These are phyloP conservation scores for Dreissena rostriformis DNA, from an alignment of 1,140 invertebrate genomes.

Conservation along the genomic window DNA sequence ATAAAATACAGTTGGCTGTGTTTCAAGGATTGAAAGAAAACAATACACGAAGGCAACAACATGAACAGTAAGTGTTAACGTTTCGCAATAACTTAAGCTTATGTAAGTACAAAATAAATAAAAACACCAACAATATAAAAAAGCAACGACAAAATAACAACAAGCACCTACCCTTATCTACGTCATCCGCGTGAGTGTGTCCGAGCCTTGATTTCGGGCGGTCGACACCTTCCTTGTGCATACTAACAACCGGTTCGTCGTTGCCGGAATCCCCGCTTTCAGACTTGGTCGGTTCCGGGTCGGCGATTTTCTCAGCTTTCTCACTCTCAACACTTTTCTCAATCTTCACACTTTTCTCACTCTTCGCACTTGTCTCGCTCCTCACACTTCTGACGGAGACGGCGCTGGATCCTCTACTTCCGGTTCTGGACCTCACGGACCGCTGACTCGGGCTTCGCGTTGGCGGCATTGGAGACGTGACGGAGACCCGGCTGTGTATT, in stretches of 20 bases:
- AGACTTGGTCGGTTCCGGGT: not conserved
- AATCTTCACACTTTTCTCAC: constrained; percentile 1
- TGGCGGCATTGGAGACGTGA: not conserved
- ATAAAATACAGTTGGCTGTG: not conserved
- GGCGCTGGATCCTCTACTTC: constrained; percentile 38
- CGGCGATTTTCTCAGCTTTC: not conserved
- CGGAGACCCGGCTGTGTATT: not conserved
- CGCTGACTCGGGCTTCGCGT: constrained; percentile 1
- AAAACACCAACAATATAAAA: not conserved
- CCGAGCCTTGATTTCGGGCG: constrained; percentile 48
- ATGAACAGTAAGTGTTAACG: not conserved
- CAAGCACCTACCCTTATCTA: constrained; percentile 2
- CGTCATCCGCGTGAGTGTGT: constrained; percentile 23
- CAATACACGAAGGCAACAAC: not conserved
- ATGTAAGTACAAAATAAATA: not conserved
- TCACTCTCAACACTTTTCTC: not conserved
- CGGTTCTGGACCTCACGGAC: constrained; percentile 39
- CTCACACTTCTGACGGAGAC: not conserved
- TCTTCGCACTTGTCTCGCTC: constrained; percentile 17
- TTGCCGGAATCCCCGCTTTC: not conserved
- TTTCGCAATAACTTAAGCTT: constrained; percentile 4
- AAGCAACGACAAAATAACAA: not conserved
- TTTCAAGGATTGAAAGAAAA: not conserved
- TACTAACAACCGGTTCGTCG: not conserved
- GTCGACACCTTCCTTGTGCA: constrained; percentile 45